Conservation (phyloP, 2,113 vertebrate species). For the Menidia beryllina region DNA sequence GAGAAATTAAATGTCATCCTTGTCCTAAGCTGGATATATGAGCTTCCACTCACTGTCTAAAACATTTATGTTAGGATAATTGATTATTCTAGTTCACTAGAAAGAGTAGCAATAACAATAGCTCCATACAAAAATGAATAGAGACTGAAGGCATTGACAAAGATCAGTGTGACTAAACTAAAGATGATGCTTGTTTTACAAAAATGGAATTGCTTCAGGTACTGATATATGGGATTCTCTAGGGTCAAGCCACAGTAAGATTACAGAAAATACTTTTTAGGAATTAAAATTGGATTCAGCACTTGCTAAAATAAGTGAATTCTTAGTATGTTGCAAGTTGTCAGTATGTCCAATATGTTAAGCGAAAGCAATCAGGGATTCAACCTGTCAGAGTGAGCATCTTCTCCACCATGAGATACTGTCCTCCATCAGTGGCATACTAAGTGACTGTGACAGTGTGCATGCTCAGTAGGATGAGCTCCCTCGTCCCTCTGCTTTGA, state of each 20-base stretch:
- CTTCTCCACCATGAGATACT: constrained; percentile 44
- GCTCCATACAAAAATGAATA: too few species aligned
- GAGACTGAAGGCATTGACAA: too few species aligned
- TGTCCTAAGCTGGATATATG: too few species aligned
- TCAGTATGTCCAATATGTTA: constrained; percentile 4
- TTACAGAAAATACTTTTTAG: background rate
- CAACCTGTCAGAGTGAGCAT: constrained; percentile 34
- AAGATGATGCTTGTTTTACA: background rate
- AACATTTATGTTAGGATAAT: too few species aligned
- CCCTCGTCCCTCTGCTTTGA: constrained; percentile 42
- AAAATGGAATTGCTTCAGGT: background rate
- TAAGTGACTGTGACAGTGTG: constrained; percentile 53
- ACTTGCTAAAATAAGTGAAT: background rate
- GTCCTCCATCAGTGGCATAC: constrained; percentile 42
- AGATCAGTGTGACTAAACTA: background rate
- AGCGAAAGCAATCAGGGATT: constrained; percentile 45
- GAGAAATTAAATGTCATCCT: too few species aligned
- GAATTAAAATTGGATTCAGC: background rate
- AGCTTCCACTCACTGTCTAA: too few species aligned
- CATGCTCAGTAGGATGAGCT: constrained; percentile 40
- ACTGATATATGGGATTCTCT: background rate
- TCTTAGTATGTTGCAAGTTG: background rate
- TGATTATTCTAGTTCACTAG: too few species aligned
- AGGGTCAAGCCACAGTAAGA: background rate
- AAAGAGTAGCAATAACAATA: too few species aligned